Base-by-base conservation (phyloP, 2,888 invertebrate genomes). In the Drosophila prolongata region DNA sequence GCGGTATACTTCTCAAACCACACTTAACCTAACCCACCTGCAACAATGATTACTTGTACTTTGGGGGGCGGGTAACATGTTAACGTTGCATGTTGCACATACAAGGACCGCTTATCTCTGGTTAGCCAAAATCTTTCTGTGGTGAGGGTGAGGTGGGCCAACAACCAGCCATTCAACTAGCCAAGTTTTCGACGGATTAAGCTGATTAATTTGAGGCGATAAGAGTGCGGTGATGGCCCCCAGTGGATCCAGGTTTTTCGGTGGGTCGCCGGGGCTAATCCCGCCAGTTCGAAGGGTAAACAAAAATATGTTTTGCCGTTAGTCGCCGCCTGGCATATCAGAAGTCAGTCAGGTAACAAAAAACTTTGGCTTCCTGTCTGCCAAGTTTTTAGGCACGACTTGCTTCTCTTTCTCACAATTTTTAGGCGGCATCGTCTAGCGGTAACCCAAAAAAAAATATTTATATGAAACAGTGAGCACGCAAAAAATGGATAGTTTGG, bases 131-230 rank as follows among this genome's bases (percentile, higher is more conserved):
- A 79, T 75, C 58, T 70, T 68, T 52, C 55, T 30, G 49, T 24
- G 38, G 34, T 38, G 35, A 44, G 42, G 19, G 27, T 24, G 24
- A 24, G 24, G 24, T 24, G 24, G 24, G 24, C 24, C 24, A 24
- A 24, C 24, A 24, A 24, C 24, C 24, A 24, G 4, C 69, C 79
- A 83, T 78, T 80, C 77, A 83, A 75, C 70, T 75, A 75, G 73
- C 72, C 82, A 87, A 85, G 80, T 89, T 88, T 85, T 87, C 77
- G 80, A 76, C 78, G 88, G 88, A 88, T 88, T 88, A 88, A 88
- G 89, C 88, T 84, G 88, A 88, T 88, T 88, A 90, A 90, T 88
- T 89, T 88, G 75, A 70, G 71, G 74, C 81, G 88, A 88, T 90
- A 88, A 89, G 87, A 85, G 75, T 78, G 77, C 85, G 81, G 84